These are phyloP conservation scores for Oasisia sp. DNA, from an alignment of 2,888 invertebrate genomes.

Conservation along the genomic window DNA sequence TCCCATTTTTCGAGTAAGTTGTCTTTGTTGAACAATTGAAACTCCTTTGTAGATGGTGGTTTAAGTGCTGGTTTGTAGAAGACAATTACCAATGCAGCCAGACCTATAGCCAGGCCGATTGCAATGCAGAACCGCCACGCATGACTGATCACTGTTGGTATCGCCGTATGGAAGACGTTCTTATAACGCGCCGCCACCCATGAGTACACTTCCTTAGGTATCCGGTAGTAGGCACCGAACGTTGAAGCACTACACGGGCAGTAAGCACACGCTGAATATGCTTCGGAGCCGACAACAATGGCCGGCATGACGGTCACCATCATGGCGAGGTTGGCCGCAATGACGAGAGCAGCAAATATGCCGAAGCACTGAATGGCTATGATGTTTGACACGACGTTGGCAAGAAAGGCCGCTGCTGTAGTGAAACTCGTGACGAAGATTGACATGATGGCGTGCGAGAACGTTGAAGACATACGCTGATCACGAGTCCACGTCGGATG, in stretches of 20 bases:
- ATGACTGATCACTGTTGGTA: not conserved
- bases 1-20: conserved; percentile 37
- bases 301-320: conserved; percentile 94
- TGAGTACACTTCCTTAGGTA: not conserved
- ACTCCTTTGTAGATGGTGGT: conserved; percentile 32
- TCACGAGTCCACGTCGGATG: conserved; percentile 18
- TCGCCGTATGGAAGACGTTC: not conserved
- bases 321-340: conserved; percentile 88
- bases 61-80: conserved; percentile 36
- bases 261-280: not conserved
- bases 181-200: not conserved
- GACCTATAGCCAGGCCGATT: not conserved
- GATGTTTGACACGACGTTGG: conserved; percentile 86
- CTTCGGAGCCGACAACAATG: conserved; percentile 80
- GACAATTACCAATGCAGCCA: conserved; percentile 21
- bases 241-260: not conserved
- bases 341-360: conserved; percentile 88
- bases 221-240: not conserved
- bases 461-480: conserved; percentile 68
- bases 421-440: conserved; percentile 95
- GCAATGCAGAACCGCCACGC: not conserved
- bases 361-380: conserved; percentile 83
- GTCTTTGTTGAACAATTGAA: conserved; percentile 35
- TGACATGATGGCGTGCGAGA: conserved; percentile 88
- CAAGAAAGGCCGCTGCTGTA: conserved; percentile 92